These are phyloP conservation scores for Bergia sp. DNA, from an alignment of 92 coral and sea anemone species.

Conservation along the genomic window DNA sequence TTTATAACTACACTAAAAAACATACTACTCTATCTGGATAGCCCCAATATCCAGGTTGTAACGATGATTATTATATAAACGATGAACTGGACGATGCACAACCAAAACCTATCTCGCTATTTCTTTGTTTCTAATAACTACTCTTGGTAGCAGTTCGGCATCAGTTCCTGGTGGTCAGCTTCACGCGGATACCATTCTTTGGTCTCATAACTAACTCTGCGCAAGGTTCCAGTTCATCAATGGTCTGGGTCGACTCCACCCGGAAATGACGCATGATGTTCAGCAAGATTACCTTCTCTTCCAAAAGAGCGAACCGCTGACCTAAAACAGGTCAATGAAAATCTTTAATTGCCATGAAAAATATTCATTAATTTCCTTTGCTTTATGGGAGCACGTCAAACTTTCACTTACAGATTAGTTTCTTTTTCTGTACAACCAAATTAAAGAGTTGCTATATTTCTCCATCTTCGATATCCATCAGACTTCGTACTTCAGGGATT, in stretches of 20 bases:
- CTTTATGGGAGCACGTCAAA: too few species aligned
- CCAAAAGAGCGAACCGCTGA: conserved; percentile 85
- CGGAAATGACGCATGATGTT: conserved; percentile 68
- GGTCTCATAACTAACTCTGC: conserved; percentile 79
- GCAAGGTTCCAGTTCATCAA: conserved; percentile 62
- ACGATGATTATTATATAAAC: too few species aligned
- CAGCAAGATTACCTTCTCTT: conserved; percentile 74
- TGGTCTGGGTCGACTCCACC: conserved; percentile 66
- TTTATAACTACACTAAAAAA: too few species aligned
- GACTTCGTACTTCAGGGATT: too few species aligned
- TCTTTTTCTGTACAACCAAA: too few species aligned
- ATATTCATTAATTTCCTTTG: too few species aligned
- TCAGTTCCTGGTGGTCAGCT: conserved; percentile 17
- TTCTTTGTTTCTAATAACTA: background rate
- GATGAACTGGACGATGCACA: background rate
- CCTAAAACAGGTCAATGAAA: conserved; percentile 53
- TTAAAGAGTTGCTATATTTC: too few species aligned
- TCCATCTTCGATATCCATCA: too few species aligned
- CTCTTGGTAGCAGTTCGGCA: background rate
- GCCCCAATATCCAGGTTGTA: background rate
- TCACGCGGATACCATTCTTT: conserved; percentile 68
- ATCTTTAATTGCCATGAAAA: background rate
- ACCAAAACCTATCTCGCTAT: background rate
- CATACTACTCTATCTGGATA: too few species aligned
- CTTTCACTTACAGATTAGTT: too few species aligned